Conservation (phyloP, 2,113 vertebrate genomes). For the Melospiza georgiana region DNA sequence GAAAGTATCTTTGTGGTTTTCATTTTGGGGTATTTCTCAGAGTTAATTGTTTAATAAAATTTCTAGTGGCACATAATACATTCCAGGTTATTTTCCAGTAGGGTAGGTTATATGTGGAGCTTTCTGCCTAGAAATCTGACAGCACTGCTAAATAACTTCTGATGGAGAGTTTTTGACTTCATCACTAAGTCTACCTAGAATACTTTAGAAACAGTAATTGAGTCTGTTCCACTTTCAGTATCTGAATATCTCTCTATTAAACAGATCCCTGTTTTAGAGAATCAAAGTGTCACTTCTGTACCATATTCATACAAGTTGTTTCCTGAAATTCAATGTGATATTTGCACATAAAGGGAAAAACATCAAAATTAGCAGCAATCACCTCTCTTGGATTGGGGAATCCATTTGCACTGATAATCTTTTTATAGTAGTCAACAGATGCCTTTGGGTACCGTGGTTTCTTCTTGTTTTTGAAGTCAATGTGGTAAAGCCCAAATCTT, state of each 20-base stretch:
- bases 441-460: constrained; percentile 91
- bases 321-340: neutral
- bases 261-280: neutral
- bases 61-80: neutral
- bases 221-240: neutral
- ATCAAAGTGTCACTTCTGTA: neutral
- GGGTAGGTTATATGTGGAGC: neutral
- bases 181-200: neutral
- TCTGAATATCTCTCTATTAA: neutral
- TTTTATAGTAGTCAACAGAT: constrained; percentile 87
- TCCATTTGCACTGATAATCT: constrained; percentile 86
- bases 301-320: neutral
- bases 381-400: constrained; percentile 91
- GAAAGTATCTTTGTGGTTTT: neutral
- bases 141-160: neutral
- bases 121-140: neutral
- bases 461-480: constrained; percentile 86
- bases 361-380: neutral
- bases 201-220: neutral
- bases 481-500: constrained; percentile 89
- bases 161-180: neutral
- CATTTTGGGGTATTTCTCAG: neutral
- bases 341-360: neutral
- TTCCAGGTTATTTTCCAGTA: neutral
- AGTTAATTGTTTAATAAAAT: neutral